phyloP scores from a whole-genome alignment of 2,888 invertebrate species.

The Athrips mouffetella region DNA sequence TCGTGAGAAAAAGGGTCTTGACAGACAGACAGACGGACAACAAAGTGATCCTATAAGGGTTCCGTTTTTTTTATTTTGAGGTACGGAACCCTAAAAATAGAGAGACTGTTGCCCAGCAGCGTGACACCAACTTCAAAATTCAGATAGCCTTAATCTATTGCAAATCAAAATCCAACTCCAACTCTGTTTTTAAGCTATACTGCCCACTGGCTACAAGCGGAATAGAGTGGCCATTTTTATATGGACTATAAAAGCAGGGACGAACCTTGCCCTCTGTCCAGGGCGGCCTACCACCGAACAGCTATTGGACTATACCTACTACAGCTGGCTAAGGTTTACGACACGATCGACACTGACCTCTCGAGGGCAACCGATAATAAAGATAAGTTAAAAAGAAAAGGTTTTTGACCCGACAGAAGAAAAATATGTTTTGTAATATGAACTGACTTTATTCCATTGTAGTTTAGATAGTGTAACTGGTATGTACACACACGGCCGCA shows the following conservation, averaged over 20 bases:
- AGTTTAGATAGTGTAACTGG: no score
- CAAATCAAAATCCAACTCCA: background rate
- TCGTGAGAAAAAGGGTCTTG: no score
- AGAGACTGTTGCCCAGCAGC: no score
- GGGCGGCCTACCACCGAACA: background rate
- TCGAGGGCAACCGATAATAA: conserved; percentile 3
- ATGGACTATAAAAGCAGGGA: conserved; percentile 21
- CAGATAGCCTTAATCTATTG: background rate
- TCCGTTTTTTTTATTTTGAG: no score
- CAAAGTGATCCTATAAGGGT: no score
- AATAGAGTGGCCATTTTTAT: conserved; percentile 22
- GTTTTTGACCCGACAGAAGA: background rate
- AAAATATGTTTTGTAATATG: no score
- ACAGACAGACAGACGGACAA: no score
- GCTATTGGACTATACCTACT: conserved; percentile 6
- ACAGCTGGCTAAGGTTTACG: conserved; percentile 29
- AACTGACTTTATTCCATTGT: no score
- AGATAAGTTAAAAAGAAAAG: conserved; percentile 10
- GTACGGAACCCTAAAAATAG: no score
- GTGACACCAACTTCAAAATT: no score
- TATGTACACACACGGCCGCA: no score
- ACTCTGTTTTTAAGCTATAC: background rate
- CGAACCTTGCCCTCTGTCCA: conserved; percentile 19
- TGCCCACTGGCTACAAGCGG: conserved; percentile 21
- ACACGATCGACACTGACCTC: conserved; percentile 47